Evolutionary conservation across 2,888 invertebrate genomes (phyloP), one percentile per base, ranked within the genome.

Genomic region (Luperina nickerlii): DNA sequence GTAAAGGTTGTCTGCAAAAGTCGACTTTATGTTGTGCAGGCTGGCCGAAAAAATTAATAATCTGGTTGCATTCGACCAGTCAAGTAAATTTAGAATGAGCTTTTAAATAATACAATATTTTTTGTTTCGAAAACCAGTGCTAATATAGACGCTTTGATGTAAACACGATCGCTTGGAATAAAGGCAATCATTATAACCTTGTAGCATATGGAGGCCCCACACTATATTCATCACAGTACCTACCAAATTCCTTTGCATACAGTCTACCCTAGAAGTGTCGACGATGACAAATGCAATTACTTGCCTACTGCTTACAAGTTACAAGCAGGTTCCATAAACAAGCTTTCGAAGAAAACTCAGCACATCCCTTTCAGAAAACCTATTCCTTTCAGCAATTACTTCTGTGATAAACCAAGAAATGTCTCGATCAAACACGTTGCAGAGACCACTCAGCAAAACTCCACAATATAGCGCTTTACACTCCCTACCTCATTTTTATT

Each of bases 401-500:
- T 75, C 18, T 54, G 76, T 78, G 78, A 79, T 73, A 79, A 76
- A 77, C 68, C 79, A 15, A 79, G 79, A 78, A 86, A 85, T 81
- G 82, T 86, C 87, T 82, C 74, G 76, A 89, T 86, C 87, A 86
- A 87, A 85, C 78, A 68, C 79, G 73, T 75, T 75, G 79, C 69
- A 63, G 73, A 63, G 75, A 73, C 78, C 76, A 86, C 88, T 85
- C 83, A 85, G 79, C 86, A 90, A 90, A 87, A 89, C 87, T 88
- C 87, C 67, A 79, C 84, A 84, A 88, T 90, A 91, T 90, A 88
- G 89, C 90, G 88, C 88, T 92, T 91, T 88, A 89, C 92, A 92
- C 88, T 85, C 83, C 89, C 89, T 93, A 92, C 92, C 90, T 92
- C 92, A 90, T 90, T 92, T 94, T 94, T 93, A 94, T 93, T 92